Conservation (phyloP, 2,888 invertebrate species). For the Heliconius aoede region DNA sequence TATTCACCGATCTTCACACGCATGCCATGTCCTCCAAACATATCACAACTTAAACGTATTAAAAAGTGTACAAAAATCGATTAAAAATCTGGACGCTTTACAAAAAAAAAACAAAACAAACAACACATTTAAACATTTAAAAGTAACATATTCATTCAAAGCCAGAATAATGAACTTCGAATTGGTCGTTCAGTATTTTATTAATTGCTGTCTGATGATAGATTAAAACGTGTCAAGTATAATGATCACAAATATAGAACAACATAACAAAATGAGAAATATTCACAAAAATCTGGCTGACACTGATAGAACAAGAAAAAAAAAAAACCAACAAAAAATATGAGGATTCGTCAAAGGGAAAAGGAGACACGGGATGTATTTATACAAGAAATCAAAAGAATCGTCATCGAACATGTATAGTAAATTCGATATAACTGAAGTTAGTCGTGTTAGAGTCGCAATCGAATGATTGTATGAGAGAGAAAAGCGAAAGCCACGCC, state of each 20-base stretch:
- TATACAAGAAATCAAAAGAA: slow-evolving; percentile 55
- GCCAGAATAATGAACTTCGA: slow-evolving; percentile 69
- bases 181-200: slow-evolving; percentile 35
- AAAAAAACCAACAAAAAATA: slow-evolving; percentile 71
- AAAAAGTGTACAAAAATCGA: slow-evolving; percentile 27
- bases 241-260: slow-evolving; percentile 75
- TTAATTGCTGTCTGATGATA: slow-evolving; percentile 45
- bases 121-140: slow-evolving; percentile 54
- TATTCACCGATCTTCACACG: slow-evolving; percentile 56
- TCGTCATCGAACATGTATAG: slow-evolving; percentile 66
- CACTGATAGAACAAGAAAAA: slow-evolving; percentile 79
- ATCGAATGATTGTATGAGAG: slow-evolving; percentile 78
- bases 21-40: slow-evolving; percentile 62
- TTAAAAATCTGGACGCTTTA: slow-evolving; percentile 41
- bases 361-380: slow-evolving; percentile 54
- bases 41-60: slow-evolving; percentile 47
- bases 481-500: slow-evolving; percentile 83
- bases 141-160: slow-evolving; percentile 74
- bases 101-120: slow-evolving; percentile 51
- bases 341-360: slow-evolving; percentile 60
- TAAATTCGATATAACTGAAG: slow-evolving; percentile 66
- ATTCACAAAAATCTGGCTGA: slow-evolving; percentile 73
- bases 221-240: slow-evolving; percentile 55
- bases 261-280: slow-evolving; percentile 65
- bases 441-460: slow-evolving; percentile 81